Evolutionary conservation across 2,113 vertebrate species (phyloP).

Genomic region (Python bivittatus): DNA sequence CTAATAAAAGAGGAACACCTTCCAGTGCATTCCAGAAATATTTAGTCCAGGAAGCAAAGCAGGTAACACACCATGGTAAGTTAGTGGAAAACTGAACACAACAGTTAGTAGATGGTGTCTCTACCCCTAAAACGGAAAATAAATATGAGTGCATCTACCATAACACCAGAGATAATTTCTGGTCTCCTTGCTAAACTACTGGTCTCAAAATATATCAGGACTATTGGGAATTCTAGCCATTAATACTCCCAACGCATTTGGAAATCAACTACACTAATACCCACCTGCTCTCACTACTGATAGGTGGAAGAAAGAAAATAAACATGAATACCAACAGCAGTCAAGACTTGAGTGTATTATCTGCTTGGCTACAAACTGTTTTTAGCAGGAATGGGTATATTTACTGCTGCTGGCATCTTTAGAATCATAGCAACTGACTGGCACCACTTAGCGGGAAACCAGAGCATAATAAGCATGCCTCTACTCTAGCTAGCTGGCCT

Average conservation of each 20-base stretch:
- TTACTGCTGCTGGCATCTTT: neutral
- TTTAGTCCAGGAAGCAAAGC: constrained; percentile 21
- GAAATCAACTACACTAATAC: neutral
- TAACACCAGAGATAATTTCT: neutral
- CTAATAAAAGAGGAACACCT: constrained; percentile 37
- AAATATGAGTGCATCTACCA: neutral
- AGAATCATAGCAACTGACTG: neutral
- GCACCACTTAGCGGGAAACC: neutral
- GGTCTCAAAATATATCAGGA: neutral
- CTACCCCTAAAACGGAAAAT: neutral
- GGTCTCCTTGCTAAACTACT: neutral
- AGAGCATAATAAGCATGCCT: neutral
- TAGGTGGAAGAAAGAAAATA: neutral
- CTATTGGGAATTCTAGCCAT: neutral
- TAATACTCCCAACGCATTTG: neutral
- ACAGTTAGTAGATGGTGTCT: neutral
- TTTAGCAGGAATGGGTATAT: neutral
- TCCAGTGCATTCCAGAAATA: constrained; percentile 41
- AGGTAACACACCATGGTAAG: neutral
- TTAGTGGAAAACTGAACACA: neutral
- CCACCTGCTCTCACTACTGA: neutral
- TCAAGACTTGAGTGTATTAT: neutral
- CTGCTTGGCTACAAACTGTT: constrained; percentile 1
- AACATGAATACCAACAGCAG: neutral
- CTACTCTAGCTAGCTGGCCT: neutral